Base-by-base conservation (phyloP, 2,797 vertebrate species). In the Etheostoma perlongum region DNA sequence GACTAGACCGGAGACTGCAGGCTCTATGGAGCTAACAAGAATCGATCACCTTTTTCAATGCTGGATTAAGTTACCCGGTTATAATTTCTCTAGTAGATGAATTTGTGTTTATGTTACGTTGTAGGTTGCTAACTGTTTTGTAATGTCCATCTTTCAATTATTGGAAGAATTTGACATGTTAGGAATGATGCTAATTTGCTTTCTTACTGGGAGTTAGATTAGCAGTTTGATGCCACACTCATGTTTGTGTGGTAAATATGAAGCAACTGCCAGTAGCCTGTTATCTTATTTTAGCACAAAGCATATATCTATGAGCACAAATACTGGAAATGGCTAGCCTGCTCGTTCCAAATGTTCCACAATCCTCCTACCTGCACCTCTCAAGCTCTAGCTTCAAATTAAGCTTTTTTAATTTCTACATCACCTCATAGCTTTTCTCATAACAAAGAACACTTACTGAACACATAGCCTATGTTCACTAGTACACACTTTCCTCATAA, bases 11-110 rank as follows among this genome's bases (percentile, higher is more conserved):
- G 78, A 84, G 76, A 87, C 78, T 71, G 57, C 60, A 77, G 78
- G 33, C 85, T 90, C 86, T 53, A 19, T n/a, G 61, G 87, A 74
- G 70, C 73, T 60, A 63, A 62, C 36, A n/a, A 48, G 60, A 83
- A 94, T 95, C 93, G 15, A 94, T 95, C 90, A 89, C 74, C 82
- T 90, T 92, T 89, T 89, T 89, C 84, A 79, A 72, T 83, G 69
- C 67, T 23, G 58, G 87, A 90, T 92, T 89, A 81, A 87, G 85
- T 91, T 91, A 81, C 84, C 59, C 60, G 63, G 48, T 44, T 83
- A 40, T 76, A 40, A 76, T 62, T 81, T 62, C 72, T 81, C 54
- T 40, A 46, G 10, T 25, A 18, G 53, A 54, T 69, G 54, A 33
- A 73, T 66, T 58, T 59, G 49, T 47, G 18, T 33, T 36, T 42